Conservation (phyloP, 2,888 invertebrate species). For the Balanococcus diminutus region DNA sequence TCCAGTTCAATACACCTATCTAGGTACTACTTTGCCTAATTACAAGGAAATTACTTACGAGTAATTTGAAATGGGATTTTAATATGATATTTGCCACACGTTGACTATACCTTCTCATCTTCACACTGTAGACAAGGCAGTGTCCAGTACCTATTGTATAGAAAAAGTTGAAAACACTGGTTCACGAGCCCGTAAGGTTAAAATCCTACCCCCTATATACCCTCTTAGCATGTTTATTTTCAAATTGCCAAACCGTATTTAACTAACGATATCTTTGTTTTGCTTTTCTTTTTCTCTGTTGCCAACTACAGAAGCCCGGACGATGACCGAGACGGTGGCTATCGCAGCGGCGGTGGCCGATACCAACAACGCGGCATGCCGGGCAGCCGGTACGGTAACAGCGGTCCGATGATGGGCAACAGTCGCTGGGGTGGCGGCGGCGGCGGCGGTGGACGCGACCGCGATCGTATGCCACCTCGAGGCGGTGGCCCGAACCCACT, state of each 20-base stretch:
- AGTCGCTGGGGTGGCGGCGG: constrained; percentile 15
- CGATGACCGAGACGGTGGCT: constrained; percentile 45
- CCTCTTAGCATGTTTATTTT: background rate
- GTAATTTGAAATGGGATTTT: background rate
- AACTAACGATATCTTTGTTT: background rate
- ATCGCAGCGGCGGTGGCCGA: constrained; percentile 33
- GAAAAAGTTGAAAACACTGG: background rate
- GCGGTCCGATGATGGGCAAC: constrained; percentile 31
- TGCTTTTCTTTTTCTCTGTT: background rate
- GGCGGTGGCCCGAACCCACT: constrained; percentile 45
- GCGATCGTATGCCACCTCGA: constrained; percentile 46
- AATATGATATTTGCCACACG: background rate
- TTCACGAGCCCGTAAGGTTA: background rate
- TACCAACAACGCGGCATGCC: background rate
- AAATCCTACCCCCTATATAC: background rate
- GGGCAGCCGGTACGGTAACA: constrained; percentile 30
- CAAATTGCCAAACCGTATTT: background rate
- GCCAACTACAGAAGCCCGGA: constrained; percentile 43
- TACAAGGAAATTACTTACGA: background rate
- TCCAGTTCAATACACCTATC: no score
- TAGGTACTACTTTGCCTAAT: no score
- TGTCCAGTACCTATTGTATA: no score
- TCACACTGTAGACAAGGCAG: no score
- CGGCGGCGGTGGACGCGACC: constrained; percentile 48
- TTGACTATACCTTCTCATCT: no score